Percentiles rank a stretch among this genome's conserved stretches.
Evolutionary conservation across 2,797 vertebrate species (phyloP).

Genomic region (Cuniculus paca): DNA sequence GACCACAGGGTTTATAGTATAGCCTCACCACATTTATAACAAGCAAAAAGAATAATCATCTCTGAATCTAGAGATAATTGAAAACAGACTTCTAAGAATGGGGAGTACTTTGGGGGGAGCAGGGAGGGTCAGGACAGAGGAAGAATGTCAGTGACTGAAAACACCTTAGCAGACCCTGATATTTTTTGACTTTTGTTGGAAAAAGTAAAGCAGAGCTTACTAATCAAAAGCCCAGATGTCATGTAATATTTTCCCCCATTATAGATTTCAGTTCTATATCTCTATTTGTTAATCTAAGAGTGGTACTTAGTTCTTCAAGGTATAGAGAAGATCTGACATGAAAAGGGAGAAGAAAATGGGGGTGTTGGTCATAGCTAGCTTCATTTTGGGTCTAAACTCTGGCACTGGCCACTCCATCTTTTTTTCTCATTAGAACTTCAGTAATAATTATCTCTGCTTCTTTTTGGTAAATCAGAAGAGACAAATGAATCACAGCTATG

Average conservation of each 20-base stretch:
- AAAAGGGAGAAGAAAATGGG: not conserved
- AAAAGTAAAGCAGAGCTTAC: not conserved
- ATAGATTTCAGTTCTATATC: not conserved
- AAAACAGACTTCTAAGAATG: not conserved
- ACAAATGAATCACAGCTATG: not conserved
- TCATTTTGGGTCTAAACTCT: not conserved
- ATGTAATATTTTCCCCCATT: not conserved
- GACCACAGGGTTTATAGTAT: not conserved
- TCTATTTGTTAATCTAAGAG: not conserved
- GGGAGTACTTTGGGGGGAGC: fast-evolving
- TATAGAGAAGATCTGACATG: not conserved
- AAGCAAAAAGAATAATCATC: not conserved
- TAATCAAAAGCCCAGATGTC: not conserved
- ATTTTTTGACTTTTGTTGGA: constrained; percentile 24
- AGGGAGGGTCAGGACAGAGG: not conserved
- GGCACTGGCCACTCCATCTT: not conserved
- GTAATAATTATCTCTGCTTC: constrained; percentile 14
- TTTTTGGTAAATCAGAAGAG: not conserved
- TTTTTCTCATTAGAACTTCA: not conserved
- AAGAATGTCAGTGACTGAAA: not conserved
- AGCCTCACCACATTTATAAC: constrained; percentile 8
- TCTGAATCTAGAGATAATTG: not conserved
- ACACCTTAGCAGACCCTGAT: not conserved
- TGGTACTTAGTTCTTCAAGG: not conserved
- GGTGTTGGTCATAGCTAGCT: not conserved